Percentiles rank a stretch among this genome's conserved stretches.
These are phyloP conservation scores for Hoplodrina ambigua DNA, from an alignment of 2,888 invertebrate species.

Conservation along the genomic window DNA sequence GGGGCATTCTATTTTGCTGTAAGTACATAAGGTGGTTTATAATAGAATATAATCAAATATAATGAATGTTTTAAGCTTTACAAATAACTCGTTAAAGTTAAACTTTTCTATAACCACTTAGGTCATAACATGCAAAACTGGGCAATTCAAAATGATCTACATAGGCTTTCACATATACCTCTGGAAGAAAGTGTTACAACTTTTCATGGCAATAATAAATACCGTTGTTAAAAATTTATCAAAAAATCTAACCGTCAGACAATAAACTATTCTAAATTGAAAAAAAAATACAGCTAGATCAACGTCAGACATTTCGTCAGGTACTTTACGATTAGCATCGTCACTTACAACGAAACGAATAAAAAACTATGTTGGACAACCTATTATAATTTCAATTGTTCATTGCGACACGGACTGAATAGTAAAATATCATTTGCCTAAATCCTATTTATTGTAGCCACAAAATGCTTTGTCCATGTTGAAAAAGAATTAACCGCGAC, in stretches of 20 bases:
- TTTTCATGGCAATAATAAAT: neutral
- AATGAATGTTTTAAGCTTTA: neutral
- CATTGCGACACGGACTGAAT: slow-evolving; percentile 48
- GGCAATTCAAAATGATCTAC: neutral
- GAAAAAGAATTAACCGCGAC: slow-evolving; percentile 12
- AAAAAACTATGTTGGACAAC: slow-evolving; percentile 38
- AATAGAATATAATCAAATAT: slow-evolving; percentile 3
- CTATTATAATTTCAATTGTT: slow-evolving; percentile 57
- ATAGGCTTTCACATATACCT: neutral
- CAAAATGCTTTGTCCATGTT: slow-evolving; percentile 14
- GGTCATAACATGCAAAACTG: neutral
- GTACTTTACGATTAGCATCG: slow-evolving; percentile 46
- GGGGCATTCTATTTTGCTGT: slow-evolving; percentile 21
- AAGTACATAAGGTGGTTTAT: slow-evolving; percentile 18
- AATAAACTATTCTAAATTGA: neutral
- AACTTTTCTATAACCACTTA: too few species aligned
- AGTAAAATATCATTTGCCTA: slow-evolving; percentile 53
- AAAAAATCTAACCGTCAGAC: neutral
- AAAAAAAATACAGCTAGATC: slow-evolving; percentile 14
- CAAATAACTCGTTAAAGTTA: neutral
- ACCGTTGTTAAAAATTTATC: too few species aligned
- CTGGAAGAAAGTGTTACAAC: neutral
- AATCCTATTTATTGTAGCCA: slow-evolving; percentile 34
- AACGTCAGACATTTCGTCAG: slow-evolving; percentile 50
- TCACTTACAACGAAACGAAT: slow-evolving; percentile 46